Evolutionary conservation across 2,888 invertebrate genomes (phyloP).

Genomic region (Pardosa pseudoannulata): DNA sequence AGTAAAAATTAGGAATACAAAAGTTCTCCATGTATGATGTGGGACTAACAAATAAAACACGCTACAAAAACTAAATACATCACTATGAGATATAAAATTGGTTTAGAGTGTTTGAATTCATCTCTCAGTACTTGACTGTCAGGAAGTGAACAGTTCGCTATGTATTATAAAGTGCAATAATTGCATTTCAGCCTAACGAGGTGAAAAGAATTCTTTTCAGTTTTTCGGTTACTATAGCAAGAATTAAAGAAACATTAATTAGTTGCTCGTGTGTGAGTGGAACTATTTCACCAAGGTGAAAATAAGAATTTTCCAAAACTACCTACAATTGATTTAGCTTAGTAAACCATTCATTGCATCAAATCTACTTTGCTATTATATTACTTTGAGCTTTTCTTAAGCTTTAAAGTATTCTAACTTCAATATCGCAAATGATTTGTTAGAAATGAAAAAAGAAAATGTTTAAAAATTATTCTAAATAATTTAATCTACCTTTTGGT

Average conservation of each 20-base stretch:
- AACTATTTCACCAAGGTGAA: constrained; percentile 29
- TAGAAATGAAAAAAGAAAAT: neutral
- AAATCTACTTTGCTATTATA: constrained; percentile 9
- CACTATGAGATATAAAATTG: too few species aligned
- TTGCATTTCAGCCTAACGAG: constrained; percentile 16
- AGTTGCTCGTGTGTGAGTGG: too few species aligned
- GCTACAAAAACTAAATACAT: too few species aligned
- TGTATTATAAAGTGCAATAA: constrained; percentile 42
- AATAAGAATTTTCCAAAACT: constrained; percentile 22
- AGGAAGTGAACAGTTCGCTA: constrained; percentile 37
- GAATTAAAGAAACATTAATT: too few species aligned
- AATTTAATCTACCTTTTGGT: too few species aligned
- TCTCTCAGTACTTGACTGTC: constrained; percentile 18
- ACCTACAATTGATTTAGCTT: constrained; percentile 30
- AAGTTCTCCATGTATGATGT: too few species aligned
- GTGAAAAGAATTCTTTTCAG: too few species aligned
- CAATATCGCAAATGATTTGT: neutral
- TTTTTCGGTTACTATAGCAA: too few species aligned
- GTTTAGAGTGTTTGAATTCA: neutral
- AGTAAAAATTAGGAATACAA: too few species aligned
- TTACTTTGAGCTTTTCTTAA: neutral
- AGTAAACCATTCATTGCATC: constrained; percentile 34
- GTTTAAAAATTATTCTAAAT: too few species aligned
- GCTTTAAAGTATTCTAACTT: constrained; percentile 7
- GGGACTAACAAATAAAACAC: too few species aligned